A percentile compares a stretch with the other conserved stretches of the same genome.
These are phyloP conservation scores for Lycodopsis pacificus DNA, from an alignment of 2,797 vertebrate species.

Conservation along the genomic window DNA sequence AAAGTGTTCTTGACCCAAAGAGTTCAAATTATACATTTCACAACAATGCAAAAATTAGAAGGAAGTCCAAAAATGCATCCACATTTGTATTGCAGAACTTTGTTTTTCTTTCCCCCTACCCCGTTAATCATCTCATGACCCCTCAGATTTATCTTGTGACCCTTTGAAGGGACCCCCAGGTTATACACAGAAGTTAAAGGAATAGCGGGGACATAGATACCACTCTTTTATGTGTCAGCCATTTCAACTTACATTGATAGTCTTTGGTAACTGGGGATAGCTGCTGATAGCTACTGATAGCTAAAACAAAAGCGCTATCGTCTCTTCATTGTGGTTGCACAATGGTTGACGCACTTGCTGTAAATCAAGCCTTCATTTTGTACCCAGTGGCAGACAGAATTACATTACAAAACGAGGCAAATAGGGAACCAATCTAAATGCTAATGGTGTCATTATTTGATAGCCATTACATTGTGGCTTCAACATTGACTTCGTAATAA, in stretches of 20 bases:
- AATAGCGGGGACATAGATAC: not conserved
- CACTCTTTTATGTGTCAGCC: not conserved
- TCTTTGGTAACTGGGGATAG: not conserved
- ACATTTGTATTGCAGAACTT: not conserved
- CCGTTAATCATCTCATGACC: slow-evolving; percentile 8
- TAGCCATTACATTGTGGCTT: not conserved
- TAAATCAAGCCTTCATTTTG: not conserved
- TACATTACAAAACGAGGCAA: too few relatives aligned
- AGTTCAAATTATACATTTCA: not conserved
- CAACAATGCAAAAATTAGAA: not conserved
- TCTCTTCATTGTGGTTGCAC: not conserved
- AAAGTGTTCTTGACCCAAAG: not conserved
- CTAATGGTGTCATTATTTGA: not conserved
- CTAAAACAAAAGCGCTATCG: not conserved
- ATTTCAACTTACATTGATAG: not conserved
- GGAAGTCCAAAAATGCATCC: not conserved
- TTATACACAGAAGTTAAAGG: not conserved
- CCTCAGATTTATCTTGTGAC: not conserved
- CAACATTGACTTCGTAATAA: not conserved
- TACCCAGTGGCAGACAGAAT: not conserved
- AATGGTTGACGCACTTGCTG: not conserved
- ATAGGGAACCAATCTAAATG: not conserved
- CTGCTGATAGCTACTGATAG: not conserved
- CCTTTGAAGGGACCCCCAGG: not conserved
- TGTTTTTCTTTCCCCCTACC: not conserved